Evolutionary conservation across 2,888 invertebrate species (phyloP), one percentile per base, ranked within the genome.

Genomic region (Apomyelois bistriatella): DNA sequence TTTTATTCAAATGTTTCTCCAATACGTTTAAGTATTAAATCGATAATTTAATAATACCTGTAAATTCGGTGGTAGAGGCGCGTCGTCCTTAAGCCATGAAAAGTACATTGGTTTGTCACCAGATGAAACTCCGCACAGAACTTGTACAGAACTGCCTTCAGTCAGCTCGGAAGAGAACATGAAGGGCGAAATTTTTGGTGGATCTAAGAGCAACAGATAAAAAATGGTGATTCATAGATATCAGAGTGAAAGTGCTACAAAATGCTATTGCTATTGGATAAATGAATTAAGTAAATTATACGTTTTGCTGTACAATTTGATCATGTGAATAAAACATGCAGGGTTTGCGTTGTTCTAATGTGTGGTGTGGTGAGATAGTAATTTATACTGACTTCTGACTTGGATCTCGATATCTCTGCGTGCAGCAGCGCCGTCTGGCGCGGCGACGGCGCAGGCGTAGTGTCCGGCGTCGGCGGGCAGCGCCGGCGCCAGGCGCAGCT

Each of bases 181-280:
- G 81, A 97, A 97, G 32, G 96, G 94, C 62, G 96, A 96, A 74
- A 97, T 94, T 67, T 96, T 94, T n/a, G 97, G 97, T 2, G 96
- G 96, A 87, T 92, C 93, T 93, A 51, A 13, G 43, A 53, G 74
- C 35, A 50, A 28, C 38, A 41, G 30, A 37, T 35, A 52, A 43
- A 42, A 41, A 40, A 30, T 32, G 47, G 47, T 40, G 47, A 47
- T 38, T 52, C 9, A 38, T 16, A 32, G 28, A 28, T 12, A 40
- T 49, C 10, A 16, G 43, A 32, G 32, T 32, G 43, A 10, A 10
- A 10, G 43, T 13, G 43, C 43, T 35, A 10, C 5, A 6, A 40
- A 35, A 46, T 10, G 15, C 32, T 7, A 15, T 32, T 3, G 28
- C 16, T 46, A 46, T 16, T 16, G 10, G 15, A 3, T 0, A 13